Evolutionary conservation across 2,797 vertebrate species (phyloP), one percentile per base, ranked within the genome.

Genomic region (Rousettus madagascariensis): DNA sequence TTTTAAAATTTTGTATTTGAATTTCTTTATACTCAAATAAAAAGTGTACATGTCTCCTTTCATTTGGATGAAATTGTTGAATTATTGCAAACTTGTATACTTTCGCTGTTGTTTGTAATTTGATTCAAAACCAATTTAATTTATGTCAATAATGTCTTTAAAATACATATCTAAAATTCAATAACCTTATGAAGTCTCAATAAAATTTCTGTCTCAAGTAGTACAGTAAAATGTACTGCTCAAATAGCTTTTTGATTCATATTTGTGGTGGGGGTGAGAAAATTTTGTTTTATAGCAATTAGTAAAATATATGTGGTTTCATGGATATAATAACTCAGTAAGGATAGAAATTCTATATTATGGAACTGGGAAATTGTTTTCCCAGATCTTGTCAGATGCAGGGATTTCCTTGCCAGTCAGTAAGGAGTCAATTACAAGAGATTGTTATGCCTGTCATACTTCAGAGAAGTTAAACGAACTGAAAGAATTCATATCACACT

Each of bases 361-460:
- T 90, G 59, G 82, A 84, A 94, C 90, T 94, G 16, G 91, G 77
- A 95, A 92, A 49, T 94, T 96, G 91, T 90, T 97, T 83, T 96
- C 74, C 88, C 61, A 9, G 49, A 97, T 28, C 57, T 97, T 98
- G 79, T 97, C 97, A 97, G 80, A 91, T 92, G 59, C 74, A 95
- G 46, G 94, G 96, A 98, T 98, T 98, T 97, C 71, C 65, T 97
- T 97, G 84, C 94, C 95, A 95, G 84, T 96, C 88, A 91, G 49
- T 95, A 97, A 91, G 24, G 90, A 66, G 41, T 55, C 94, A 95
- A 69, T 97, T 97, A 97, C 6, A 79, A 97, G 86, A 95, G 89
- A 79, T 97, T 98, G 92, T 97, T 96, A 97, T 94, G 74, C 78
- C 94, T 97, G 94, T 97, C 97, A 97, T 91, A 98, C 66, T 6